Evolutionary conservation across 2,888 invertebrate genomes (phyloP).

Genomic region (Dicyrtoma fusca): DNA sequence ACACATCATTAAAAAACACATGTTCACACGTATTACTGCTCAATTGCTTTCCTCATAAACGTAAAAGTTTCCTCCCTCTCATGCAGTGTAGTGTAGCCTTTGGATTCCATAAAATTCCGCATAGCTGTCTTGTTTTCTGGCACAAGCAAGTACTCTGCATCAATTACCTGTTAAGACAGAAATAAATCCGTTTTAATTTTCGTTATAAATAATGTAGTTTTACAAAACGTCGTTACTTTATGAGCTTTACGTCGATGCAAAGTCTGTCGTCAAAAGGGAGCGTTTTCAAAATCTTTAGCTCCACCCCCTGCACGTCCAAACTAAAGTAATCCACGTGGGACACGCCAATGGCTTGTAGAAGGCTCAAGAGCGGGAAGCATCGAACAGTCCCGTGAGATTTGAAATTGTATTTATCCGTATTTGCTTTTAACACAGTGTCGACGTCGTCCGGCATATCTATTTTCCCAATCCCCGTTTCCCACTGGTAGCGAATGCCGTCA

Average conservation of each 20-base stretch:
- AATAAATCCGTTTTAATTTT: no score
- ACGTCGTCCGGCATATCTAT: not conserved
- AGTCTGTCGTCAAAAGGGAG: conserved; percentile 10
- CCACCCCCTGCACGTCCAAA: conserved; percentile 32
- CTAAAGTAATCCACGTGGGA: conserved; percentile 13
- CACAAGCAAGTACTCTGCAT: no score
- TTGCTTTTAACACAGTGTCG: not conserved
- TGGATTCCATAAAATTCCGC: no score
- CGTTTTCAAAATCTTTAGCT: conserved; percentile 20
- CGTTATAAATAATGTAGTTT: no score
- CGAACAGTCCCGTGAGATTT: conserved; percentile 20
- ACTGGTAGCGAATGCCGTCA: not conserved
- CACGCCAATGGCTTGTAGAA: conserved; percentile 20
- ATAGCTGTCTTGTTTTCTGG: no score
- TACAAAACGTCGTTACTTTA: no score
- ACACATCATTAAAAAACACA: no score
- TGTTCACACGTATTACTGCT: no score
- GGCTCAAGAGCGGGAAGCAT: conserved; percentile 8
- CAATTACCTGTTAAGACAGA: no score
- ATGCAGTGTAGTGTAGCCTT: no score
- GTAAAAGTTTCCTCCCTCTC: no score
- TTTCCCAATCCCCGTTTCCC: not conserved
- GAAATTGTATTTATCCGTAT: not conserved
- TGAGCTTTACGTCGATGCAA: conserved; percentile 18
- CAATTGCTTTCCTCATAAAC: no score